phyloP scores from a whole-genome alignment of 2,113 vertebrate genomes.

The Podarcis raffonei region DNA sequence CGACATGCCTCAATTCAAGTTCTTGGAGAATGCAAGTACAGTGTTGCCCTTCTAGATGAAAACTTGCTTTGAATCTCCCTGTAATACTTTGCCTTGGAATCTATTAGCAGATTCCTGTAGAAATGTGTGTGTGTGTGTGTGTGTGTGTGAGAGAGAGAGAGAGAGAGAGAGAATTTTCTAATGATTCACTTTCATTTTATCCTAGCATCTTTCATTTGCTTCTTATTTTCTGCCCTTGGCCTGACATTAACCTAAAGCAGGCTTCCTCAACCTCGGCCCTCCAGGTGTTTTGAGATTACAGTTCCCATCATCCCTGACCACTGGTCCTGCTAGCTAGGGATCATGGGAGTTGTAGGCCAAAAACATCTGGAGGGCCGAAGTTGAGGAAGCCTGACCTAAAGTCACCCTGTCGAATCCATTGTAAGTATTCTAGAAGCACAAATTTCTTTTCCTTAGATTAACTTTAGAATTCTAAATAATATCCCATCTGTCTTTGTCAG shows the following conservation, averaged over 20 bases:
- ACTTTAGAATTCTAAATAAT: conserved; percentile 31
- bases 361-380: too few relatives aligned
- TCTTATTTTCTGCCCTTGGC: neutral
- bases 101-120: neutral
- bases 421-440: neutral
- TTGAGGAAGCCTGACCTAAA: neutral
- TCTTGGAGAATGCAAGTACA: too few relatives aligned
- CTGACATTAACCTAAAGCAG: neutral
- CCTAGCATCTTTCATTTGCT: accelerated
- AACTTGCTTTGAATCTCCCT: neutral
- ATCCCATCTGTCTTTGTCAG: conserved; percentile 36
- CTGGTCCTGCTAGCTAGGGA: too few relatives aligned
- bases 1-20: too few relatives aligned
- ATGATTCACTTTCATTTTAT: neutral
- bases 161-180: neutral
- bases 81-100: neutral
- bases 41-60: neutral
- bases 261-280: too few relatives aligned
- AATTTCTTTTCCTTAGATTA: neutral
- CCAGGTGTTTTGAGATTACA: too few relatives aligned
- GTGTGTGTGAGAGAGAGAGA: too few relatives aligned
- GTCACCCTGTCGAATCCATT: neutral
- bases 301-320: too few relatives aligned
- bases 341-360: too few relatives aligned
- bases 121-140: too few relatives aligned